Percentiles rank a stretch among this genome's conserved stretches.
These are phyloP conservation scores for Dermochelys coriacea DNA, from an alignment of 2,797 vertebrate species.

Conservation along the genomic window DNA sequence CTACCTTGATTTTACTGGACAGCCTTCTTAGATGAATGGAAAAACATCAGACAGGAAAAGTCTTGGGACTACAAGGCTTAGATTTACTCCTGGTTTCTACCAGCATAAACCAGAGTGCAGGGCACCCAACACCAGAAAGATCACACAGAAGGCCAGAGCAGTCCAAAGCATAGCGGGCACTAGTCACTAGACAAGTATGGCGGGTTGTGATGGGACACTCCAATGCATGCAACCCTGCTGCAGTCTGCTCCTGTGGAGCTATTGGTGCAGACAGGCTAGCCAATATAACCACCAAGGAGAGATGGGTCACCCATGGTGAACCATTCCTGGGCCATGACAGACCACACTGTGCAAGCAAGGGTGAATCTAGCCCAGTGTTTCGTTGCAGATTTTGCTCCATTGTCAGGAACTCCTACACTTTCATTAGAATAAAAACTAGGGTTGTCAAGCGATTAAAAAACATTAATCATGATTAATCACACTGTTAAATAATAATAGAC, in stretches of 20 bases:
- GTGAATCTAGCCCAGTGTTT: neutral
- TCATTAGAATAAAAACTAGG: neutral
- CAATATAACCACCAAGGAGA: neutral
- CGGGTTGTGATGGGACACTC: neutral
- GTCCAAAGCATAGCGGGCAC: neutral
- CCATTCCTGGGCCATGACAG: neutral
- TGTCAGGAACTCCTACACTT: neutral
- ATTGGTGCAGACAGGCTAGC: neutral
- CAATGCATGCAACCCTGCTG: neutral
- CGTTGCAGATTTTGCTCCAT: neutral
- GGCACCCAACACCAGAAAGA: neutral
- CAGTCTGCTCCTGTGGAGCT: neutral
- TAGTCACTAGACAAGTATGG: neutral
- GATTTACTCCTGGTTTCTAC: neutral
- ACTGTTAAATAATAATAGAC: too few relatives aligned
- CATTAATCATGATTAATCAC: too few relatives aligned
- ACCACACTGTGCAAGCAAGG: neutral
- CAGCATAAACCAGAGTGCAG: neutral
- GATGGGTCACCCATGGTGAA: neutral
- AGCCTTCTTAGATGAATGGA: too few relatives aligned
- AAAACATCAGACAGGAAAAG: too few relatives aligned
- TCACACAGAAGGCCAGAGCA: neutral
- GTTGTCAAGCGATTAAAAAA: too few relatives aligned
- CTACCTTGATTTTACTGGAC: neutral
- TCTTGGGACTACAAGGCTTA: too few relatives aligned